Evolutionary conservation across 2,113 vertebrate genomes (phyloP).

Genomic region (Neolamprologus sp.): DNA sequence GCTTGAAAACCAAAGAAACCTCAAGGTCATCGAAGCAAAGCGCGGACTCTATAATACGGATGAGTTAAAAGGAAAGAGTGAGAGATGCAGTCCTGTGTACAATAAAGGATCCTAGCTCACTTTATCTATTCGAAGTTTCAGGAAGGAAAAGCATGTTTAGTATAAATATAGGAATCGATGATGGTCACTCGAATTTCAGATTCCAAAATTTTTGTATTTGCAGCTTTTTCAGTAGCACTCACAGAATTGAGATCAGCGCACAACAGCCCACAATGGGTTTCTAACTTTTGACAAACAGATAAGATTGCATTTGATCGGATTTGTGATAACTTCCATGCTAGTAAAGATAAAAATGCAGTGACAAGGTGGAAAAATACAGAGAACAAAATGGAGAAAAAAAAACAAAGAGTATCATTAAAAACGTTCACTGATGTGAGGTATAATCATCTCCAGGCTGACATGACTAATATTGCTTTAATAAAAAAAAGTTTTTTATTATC

Average conservation of each 20-base stretch:
- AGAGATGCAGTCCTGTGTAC: not conserved
- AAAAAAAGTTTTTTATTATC: not conserved
- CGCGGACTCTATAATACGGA: not conserved
- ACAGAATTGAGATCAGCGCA: not conserved
- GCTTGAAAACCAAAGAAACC: not conserved
- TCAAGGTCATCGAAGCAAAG: not conserved
- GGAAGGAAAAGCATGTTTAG: not conserved
- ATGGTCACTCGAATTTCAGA: not conserved
- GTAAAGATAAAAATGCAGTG: not conserved
- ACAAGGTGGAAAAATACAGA: not conserved
- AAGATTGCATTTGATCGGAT: not conserved
- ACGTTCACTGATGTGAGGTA: not conserved
- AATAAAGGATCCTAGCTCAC: no score
- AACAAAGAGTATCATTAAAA: not conserved
- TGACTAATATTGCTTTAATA: not conserved
- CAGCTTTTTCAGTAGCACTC: not conserved
- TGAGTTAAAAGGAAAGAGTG: not conserved
- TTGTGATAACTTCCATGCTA: not conserved
- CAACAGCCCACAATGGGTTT: not conserved
- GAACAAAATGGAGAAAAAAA: not conserved
- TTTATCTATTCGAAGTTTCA: not conserved
- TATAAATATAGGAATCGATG: not conserved
- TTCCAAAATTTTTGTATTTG: not conserved
- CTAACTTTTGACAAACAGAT: not conserved
- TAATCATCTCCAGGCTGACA: not conserved